Percentiles rank a stretch among this genome's conserved stretches.
phyloP scores from a whole-genome alignment of 2,113 vertebrate genomes.

The Sclerurus mexicanus region DNA sequence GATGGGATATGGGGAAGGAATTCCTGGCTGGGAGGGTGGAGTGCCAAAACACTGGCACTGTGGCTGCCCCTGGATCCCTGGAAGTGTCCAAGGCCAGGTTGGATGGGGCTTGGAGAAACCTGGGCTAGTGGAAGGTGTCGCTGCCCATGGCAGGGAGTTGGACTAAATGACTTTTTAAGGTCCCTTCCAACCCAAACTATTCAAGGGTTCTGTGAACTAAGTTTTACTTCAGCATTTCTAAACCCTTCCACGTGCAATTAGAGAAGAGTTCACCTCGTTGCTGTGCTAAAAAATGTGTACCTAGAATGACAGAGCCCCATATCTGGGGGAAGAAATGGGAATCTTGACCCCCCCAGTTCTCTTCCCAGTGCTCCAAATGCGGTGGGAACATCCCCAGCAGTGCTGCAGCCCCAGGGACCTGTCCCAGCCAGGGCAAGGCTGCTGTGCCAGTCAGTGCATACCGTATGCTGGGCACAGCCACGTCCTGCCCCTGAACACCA shows the following conservation, averaged over 20 bases:
- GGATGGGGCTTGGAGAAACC: not conserved
- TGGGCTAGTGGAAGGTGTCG: accelerated
- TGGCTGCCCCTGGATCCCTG: not conserved
- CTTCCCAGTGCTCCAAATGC: accelerated
- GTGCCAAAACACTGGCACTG: too few relatives aligned
- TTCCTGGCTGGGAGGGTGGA: not conserved
- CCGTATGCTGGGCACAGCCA: not conserved
- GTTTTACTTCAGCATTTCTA: not conserved
- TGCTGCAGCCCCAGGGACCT: not conserved
- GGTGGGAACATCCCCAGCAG: not conserved
- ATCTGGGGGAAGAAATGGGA: not conserved
- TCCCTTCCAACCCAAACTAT: not conserved
- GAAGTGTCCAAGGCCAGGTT: accelerated
- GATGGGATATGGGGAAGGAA: not conserved
- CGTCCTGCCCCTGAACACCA: not conserved
- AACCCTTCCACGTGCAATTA: accelerated
- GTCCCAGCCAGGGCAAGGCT: not conserved
- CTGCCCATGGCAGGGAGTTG: not conserved
- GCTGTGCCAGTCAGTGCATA: not conserved
- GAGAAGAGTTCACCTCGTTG: not conserved
- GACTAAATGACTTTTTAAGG: not conserved
- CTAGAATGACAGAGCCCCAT: accelerated
- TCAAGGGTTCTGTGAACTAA: not conserved
- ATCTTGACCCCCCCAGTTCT: accelerated
- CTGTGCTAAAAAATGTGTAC: accelerated